Evolutionary conservation across 2,113 vertebrate species (phyloP).

Genomic region (Empidonax traillii): DNA sequence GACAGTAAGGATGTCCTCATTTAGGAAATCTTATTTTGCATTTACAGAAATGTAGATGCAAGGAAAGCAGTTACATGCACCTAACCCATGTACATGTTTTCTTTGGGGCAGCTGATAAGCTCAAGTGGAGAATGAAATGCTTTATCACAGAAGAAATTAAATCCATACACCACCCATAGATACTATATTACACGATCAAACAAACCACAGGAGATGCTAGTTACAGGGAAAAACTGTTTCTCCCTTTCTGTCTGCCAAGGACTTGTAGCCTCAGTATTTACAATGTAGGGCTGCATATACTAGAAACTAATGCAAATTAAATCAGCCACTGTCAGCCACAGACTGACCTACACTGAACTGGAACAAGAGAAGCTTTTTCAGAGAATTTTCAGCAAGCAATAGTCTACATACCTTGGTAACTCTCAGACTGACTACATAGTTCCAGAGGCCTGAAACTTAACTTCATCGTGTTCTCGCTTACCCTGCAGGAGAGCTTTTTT

Average conservation of each 20-base stretch:
- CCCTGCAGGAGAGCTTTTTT: slow-evolving; percentile 92
- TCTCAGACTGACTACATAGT: neutral
- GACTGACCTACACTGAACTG: neutral
- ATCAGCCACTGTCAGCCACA: neutral
- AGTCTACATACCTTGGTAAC: neutral
- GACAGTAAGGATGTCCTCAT: neutral
- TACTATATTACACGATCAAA: neutral
- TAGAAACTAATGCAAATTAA: neutral
- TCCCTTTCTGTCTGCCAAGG: neutral
- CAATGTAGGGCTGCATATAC: neutral
- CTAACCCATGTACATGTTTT: neutral
- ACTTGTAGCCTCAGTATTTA: neutral
- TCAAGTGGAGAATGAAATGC: neutral
- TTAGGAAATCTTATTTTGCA: neutral
- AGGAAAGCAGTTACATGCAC: neutral
- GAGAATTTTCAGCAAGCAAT: neutral
- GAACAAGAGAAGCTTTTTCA: neutral
- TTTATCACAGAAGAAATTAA: neutral
- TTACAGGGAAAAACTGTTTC: neutral
- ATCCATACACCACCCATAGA: neutral
- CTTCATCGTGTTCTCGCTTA: slow-evolving; percentile 45
- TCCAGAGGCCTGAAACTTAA: neutral
- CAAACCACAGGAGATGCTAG: neutral
- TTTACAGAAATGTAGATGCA: neutral
- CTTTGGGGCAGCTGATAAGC: neutral